These are phyloP conservation scores for Spodoptera exigua DNA, from an alignment of 2,888 invertebrate genomes.

Conservation along the genomic window DNA sequence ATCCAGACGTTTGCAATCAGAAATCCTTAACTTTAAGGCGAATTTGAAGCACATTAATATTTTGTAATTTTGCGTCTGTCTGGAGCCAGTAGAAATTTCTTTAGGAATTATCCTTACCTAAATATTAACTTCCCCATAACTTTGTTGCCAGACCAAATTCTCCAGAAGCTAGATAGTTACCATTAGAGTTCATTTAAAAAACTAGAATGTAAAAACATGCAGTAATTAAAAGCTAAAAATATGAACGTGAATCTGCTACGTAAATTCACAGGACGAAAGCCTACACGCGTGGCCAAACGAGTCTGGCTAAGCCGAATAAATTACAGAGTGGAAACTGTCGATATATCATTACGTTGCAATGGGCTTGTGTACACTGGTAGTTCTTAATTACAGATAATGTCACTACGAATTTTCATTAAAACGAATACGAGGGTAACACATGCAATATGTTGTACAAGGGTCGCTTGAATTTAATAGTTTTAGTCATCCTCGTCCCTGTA, in stretches of 20 bases:
- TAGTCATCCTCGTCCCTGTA: constrained; percentile 43
- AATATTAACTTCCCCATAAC: too few species aligned
- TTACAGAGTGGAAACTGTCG: constrained; percentile 11
- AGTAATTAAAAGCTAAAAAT: too few species aligned
- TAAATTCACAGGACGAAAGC: constrained; percentile 43
- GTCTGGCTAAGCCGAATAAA: constrained; percentile 33
- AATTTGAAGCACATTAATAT: too few species aligned
- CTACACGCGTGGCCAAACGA: constrained; percentile 35
- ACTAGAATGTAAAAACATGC: too few species aligned
- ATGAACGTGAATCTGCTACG: constrained; percentile 56
- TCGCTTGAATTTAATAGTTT: constrained; percentile 43
- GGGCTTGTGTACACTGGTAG: constrained; percentile 12
- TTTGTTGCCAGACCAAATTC: too few species aligned
- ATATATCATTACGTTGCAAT: constrained; percentile 25
- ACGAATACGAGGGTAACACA: constrained; percentile 34
- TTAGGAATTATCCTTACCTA: too few species aligned
- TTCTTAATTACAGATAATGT: constrained; percentile 40
- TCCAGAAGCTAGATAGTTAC: too few species aligned
- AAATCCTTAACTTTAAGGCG: too few species aligned
- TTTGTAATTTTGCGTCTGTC: too few species aligned
- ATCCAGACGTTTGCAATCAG: too few species aligned
- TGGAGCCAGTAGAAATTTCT: too few species aligned
- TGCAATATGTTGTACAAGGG: constrained; percentile 36
- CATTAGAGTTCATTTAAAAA: too few species aligned
- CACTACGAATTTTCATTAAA: constrained; percentile 36